Evolutionary conservation across 2,797 vertebrate genomes (phyloP).

Genomic region (Rhadinocentrus ornatus): DNA sequence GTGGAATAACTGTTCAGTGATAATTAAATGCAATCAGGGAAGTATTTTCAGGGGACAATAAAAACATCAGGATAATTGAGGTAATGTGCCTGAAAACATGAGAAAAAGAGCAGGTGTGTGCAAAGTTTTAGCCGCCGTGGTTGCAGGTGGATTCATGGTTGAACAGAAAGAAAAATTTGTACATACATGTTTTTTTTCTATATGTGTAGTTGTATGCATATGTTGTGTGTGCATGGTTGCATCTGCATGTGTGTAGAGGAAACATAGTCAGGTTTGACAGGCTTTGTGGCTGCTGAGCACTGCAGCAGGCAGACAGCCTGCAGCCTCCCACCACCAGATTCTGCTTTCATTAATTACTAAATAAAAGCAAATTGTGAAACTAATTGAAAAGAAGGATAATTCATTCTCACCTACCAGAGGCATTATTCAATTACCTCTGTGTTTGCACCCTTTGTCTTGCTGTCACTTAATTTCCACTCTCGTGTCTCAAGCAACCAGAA

Average conservation of each 20-base stretch:
- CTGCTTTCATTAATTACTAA: constrained; percentile 88
- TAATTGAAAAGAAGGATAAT: constrained; percentile 87
- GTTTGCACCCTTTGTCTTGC: constrained; percentile 57
- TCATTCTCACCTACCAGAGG: constrained; percentile 84
- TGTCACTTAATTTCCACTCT: constrained; percentile 65
- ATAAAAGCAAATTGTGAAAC: constrained; percentile 89
- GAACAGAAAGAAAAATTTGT: constrained; percentile 25
- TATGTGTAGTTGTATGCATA: constrained; percentile 48
- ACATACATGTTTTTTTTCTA: constrained; percentile 40
- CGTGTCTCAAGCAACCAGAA: constrained; percentile 54
- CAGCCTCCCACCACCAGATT: constrained; percentile 76
- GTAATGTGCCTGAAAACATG: constrained; percentile 51
- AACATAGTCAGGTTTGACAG: constrained; percentile 65
- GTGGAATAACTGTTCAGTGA: constrained; percentile 64
- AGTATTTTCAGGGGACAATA: constrained; percentile 65
- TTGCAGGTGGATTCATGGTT: constrained; percentile 34
- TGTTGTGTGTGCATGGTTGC: constrained; percentile 50
- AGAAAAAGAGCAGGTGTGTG: constrained; percentile 43
- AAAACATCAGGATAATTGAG: constrained; percentile 68
- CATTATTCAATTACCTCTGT: constrained; percentile 84
- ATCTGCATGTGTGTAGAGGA: constrained; percentile 67
- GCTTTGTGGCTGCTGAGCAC: constrained; percentile 50
- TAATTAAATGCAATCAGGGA: constrained; percentile 73
- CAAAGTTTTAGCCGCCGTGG: constrained; percentile 33
- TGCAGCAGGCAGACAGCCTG: constrained; percentile 66